Conservation (phyloP, 2,113 vertebrate species). For the Sceloporus undulatus region DNA sequence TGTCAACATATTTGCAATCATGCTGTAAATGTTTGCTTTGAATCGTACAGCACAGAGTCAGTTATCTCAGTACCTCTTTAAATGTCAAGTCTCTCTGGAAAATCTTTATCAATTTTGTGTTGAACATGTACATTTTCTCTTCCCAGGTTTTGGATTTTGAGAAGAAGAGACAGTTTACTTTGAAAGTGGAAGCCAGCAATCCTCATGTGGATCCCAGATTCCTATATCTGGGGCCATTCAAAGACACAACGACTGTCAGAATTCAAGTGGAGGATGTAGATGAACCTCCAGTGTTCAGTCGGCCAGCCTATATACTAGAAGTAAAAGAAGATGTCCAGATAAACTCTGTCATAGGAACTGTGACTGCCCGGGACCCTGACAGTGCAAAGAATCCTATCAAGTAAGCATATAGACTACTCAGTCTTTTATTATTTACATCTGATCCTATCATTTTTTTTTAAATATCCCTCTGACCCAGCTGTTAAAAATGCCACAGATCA, state of each 20-base stretch:
- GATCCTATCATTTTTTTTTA: background rate
- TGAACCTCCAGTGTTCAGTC: slow-evolving; percentile 91
- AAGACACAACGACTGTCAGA: slow-evolving; percentile 88
- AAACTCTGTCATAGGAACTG: slow-evolving; percentile 84
- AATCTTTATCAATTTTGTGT: background rate
- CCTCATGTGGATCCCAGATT: slow-evolving; percentile 86
- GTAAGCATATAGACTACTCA: slow-evolving; percentile 78
- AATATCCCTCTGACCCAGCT: background rate
- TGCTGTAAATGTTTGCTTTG: background rate
- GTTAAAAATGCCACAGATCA: background rate
- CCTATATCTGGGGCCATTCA: slow-evolving; percentile 88
- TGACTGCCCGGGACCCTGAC: slow-evolving; percentile 91
- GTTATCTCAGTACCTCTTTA: background rate
- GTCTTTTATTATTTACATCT: background rate
- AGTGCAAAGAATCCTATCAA: slow-evolving; percentile 87
- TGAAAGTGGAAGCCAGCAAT: slow-evolving; percentile 93
- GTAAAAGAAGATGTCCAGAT: slow-evolving; percentile 88
- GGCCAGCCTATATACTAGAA: slow-evolving; percentile 88
- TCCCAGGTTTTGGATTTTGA: slow-evolving; percentile 91
- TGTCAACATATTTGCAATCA: background rate
- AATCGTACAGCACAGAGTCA: background rate
- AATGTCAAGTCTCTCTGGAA: background rate
- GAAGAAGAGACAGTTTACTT: slow-evolving; percentile 86
- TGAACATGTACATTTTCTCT: slow-evolving; percentile 31
- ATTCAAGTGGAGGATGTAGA: slow-evolving; percentile 92